Percentiles rank a stretch among this genome's conserved stretches.
phyloP scores from a whole-genome alignment of 2,113 vertebrate species.

The Hyperoodon ampullatus region DNA sequence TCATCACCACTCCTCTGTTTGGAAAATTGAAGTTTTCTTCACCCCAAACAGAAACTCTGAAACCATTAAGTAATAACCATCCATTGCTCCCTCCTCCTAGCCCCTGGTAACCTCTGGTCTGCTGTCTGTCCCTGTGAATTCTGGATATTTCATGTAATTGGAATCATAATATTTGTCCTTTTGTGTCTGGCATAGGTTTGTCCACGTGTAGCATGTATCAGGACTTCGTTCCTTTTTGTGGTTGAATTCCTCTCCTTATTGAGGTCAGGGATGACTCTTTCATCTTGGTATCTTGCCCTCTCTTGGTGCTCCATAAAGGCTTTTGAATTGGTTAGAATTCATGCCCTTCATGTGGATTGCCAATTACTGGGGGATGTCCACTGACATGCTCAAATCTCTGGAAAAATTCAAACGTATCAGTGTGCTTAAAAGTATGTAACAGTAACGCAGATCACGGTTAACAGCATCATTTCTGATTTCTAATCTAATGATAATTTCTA shows the following conservation, averaged over 20 bases:
- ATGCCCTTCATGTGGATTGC: not conserved
- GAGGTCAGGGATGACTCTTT: not conserved
- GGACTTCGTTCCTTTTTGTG: not conserved
- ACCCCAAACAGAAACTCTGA: not conserved
- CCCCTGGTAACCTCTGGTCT: not conserved
- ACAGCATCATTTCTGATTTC: not conserved
- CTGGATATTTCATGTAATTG: not conserved
- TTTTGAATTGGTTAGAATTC: not conserved
- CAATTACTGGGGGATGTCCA: not conserved
- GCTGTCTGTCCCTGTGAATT: not conserved
- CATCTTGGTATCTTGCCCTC: not conserved
- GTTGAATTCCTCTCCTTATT: not conserved
- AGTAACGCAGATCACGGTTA: not conserved
- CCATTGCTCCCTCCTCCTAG: not conserved
- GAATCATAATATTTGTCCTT: slow-evolving; percentile 10
- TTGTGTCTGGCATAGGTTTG: not conserved
- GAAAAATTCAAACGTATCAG: not conserved
- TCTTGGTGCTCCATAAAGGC: not conserved
- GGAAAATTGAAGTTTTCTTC: not conserved
- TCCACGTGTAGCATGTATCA: not conserved
- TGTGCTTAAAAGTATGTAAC: not conserved
- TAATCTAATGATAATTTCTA: not conserved
- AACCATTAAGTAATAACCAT: not conserved
- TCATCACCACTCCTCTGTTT: not conserved
- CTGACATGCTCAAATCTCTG: not conserved